Conservation (phyloP, 2,113 vertebrate species). For the Upupa epops region DNA sequence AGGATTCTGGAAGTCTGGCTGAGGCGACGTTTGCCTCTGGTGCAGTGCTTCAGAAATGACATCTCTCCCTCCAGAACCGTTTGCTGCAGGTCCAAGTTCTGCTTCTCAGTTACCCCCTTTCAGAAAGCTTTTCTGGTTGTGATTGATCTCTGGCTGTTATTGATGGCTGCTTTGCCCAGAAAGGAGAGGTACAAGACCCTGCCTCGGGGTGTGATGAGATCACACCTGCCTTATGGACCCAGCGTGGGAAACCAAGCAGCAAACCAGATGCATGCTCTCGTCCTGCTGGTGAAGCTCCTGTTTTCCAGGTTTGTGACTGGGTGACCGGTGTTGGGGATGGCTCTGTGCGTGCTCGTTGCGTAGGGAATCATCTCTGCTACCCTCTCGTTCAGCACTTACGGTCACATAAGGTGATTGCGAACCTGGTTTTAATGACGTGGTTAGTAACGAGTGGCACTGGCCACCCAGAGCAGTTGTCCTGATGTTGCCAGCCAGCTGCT, state of each 20-base stretch:
- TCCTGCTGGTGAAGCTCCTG: neutral
- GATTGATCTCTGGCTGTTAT: constrained; percentile 1
- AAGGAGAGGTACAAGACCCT: neutral
- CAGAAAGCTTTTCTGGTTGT: neutral
- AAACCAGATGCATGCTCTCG: neutral
- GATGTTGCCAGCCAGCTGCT: constrained; percentile 62
- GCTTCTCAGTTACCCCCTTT: constrained; percentile 7
- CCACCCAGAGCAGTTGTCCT: constrained; percentile 50
- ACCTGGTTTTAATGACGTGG: constrained; percentile 41
- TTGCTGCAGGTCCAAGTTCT: neutral
- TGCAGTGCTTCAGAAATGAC: constrained; percentile 1
- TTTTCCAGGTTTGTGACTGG: neutral
- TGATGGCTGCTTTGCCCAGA: neutral
- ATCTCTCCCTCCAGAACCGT: neutral
- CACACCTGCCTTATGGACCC: neutral
- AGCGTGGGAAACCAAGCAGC: neutral
- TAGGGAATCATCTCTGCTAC: neutral
- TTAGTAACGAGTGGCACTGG: constrained; percentile 44
- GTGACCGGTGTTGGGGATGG: neutral
- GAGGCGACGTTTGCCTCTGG: neutral
- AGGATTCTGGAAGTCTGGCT: neutral
- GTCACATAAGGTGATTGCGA: constrained; percentile 40
- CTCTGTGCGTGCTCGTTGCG: neutral
- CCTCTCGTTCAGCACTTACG: neutral
- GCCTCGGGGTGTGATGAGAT: neutral